A percentile compares a stretch with the other conserved stretches of the same genome.
These are phyloP conservation scores for Cepaea nemoralis DNA, from an alignment of 1,140 invertebrate species.

Conservation along the genomic window DNA sequence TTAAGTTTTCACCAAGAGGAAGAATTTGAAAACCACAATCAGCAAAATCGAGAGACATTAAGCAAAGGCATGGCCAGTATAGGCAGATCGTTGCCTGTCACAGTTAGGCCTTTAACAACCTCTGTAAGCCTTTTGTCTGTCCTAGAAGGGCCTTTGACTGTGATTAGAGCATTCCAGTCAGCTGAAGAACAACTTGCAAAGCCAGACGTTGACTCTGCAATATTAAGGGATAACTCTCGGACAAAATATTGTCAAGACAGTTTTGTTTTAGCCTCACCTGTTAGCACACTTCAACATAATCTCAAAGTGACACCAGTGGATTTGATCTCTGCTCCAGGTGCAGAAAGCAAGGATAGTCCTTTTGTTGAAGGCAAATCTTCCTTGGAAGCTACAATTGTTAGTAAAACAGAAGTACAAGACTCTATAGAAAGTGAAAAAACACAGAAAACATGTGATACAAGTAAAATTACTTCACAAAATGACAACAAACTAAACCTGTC, in stretches of 20 bases:
- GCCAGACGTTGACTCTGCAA: background rate
- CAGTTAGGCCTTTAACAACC: too few relatives aligned
- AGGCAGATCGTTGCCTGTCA: too few relatives aligned
- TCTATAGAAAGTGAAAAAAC: background rate
- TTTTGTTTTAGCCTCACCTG: slow-evolving; percentile 1
- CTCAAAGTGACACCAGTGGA: background rate
- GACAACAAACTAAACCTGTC: background rate
- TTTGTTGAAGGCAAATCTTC: background rate
- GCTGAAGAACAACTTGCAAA: background rate
- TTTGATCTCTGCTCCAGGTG: background rate
- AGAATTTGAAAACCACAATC: too few relatives aligned
- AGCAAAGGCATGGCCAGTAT: too few relatives aligned
- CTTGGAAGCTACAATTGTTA: background rate
- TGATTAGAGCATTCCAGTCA: background rate
- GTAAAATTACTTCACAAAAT: background rate
- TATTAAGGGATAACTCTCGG: background rate
- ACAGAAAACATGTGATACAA: background rate
- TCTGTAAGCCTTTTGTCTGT: too few relatives aligned
- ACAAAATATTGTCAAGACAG: slow-evolving; percentile 8
- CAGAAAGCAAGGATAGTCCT: background rate
- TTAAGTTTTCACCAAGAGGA: too few relatives aligned
- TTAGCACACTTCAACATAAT: background rate
- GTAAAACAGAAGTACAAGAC: background rate
- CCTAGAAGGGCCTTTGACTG: too few relatives aligned
- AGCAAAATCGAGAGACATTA: too few relatives aligned